Evolutionary conservation across 2,797 vertebrate genomes (phyloP).

Genomic region (Lophotriccus pileatus): DNA sequence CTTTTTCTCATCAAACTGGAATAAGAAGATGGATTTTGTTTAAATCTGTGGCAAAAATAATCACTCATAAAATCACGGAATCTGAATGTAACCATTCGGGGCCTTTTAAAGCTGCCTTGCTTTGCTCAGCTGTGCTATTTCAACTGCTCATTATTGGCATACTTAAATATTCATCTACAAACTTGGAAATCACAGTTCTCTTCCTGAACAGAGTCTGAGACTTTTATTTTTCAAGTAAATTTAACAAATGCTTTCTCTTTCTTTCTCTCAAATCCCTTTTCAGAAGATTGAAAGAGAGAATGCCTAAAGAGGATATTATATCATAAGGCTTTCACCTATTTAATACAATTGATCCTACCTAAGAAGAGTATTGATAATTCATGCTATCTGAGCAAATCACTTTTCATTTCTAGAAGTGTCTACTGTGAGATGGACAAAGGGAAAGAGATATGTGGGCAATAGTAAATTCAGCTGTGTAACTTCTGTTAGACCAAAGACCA

Average conservation of each 20-base stretch:
- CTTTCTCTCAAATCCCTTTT: constrained; percentile 16
- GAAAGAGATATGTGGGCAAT: not conserved
- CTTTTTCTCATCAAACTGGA: not conserved
- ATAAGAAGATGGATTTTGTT: not conserved
- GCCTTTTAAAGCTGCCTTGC: constrained; percentile 1
- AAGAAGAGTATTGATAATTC: not conserved
- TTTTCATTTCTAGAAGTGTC: constrained; percentile 1
- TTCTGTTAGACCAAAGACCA: not conserved
- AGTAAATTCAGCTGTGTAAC: not conserved
- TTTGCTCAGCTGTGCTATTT: not conserved
- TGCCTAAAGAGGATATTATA: not conserved
- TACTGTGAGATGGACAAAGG: not conserved
- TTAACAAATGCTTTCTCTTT: not conserved
- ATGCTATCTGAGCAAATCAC: not conserved
- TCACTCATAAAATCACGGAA: not conserved
- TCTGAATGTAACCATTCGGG: not conserved
- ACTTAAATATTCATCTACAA: constrained; percentile 7
- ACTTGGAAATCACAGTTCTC: constrained; percentile 11
- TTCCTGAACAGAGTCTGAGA: not conserved
- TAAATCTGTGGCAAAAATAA: constrained; percentile 12
- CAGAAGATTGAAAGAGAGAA: constrained; percentile 24
- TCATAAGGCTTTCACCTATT: not conserved
- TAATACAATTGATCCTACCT: not conserved
- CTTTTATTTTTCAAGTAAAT: not conserved
- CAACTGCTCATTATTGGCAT: not conserved